Evolutionary conservation across 2,113 vertebrate species (phyloP), one percentile per base, ranked within the genome.

Genomic region (Salminus brasiliensis): DNA sequence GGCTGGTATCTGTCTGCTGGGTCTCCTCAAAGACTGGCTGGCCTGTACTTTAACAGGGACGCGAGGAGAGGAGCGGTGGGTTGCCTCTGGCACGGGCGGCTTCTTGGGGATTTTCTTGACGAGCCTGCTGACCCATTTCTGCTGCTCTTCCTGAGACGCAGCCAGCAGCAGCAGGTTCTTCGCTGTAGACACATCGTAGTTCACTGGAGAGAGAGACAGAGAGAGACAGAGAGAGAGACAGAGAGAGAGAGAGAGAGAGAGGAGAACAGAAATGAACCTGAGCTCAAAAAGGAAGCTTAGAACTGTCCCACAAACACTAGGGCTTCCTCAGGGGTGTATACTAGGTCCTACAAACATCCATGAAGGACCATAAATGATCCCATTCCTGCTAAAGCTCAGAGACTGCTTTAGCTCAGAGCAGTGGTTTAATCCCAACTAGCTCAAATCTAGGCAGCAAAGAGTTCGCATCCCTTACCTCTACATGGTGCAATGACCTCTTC

Each of bases 61-160:
- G 71, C 97, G 95, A 27, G 98, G 98, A 39, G 98, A 99, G 60
- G 96, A 99, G 73, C 97, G 95, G 72, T 96, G 95, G 81, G 97
- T 95, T 45, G 95, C 95, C 74, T 99, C 97, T 16, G 95, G 91
- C 0, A 94, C 93, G 0, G 95, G 96, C 29, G 97, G 96, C 90
- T 99, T 99, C 92, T 98, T 99, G 70, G 97, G 98, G 73, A 99
- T 98, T 87, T 97, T 98, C 92, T 99, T 99, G 75, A 98, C 95
- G 87, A 99, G 90, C 62, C 97, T 94, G 90, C 94, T 97, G 79
- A 99, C 97, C 98, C 98, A 99, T 86, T 98, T 98, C 87, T 99
- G 96, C 92, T 99, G 98, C 57, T 99, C 97, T 87, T 99, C 98
- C 0, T 97, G 98, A 65, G 97, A 96, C 60, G 89, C 85, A 29